Evolutionary conservation across 2,797 vertebrate genomes (phyloP), one percentile per base, ranked within the genome.

Genomic region (Telmatherina bonti): DNA sequence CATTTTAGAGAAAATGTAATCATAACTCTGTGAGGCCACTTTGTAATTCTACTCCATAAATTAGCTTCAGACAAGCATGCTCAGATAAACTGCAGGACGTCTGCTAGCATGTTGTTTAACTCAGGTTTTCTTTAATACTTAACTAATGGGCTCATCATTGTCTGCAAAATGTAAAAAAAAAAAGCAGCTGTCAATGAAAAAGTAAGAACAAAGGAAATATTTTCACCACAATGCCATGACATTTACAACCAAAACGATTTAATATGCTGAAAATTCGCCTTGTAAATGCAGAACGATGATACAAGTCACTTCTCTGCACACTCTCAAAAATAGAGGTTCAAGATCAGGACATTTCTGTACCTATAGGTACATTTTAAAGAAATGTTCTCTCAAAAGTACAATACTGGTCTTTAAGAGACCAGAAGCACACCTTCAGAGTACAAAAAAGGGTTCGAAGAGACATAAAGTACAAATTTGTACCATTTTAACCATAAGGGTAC

Each of bases 1-100:
- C 43, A 68, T 64, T 80, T 72, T 52, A 60, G 38, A 20, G 72
- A 75, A 84, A 68, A 65, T 83, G 55, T 76, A 78, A 87, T 77
- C 61, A 82, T 54, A 79, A 79, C 68, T 71, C 60, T 77, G 57
- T 24, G 27, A 71, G 38, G 24, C 29, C 30, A 62, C 76, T 30
- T 76, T 87, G 20, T 81, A 85, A 85, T 81, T 30, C 74, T 45
- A 61, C 33, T 30, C 53, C 63, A 7, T 51, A 57, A 58, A 66
- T 76, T 56, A 41, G 62, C 41, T 67, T 82, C 69, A 72, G 53
- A 65, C 54, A 59, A 52, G n/a, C 27, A 27, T 31, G 41, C 33
- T 15, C 12, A 64, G 61, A 73, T 76, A 22, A 61, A 74, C 29
- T 31, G 53, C 41, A 62, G 8, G n/a, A 12, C 27, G 41, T 62